Base-by-base conservation (phyloP, 2,888 invertebrate genomes). In the Galerucella calmariensis region DNA sequence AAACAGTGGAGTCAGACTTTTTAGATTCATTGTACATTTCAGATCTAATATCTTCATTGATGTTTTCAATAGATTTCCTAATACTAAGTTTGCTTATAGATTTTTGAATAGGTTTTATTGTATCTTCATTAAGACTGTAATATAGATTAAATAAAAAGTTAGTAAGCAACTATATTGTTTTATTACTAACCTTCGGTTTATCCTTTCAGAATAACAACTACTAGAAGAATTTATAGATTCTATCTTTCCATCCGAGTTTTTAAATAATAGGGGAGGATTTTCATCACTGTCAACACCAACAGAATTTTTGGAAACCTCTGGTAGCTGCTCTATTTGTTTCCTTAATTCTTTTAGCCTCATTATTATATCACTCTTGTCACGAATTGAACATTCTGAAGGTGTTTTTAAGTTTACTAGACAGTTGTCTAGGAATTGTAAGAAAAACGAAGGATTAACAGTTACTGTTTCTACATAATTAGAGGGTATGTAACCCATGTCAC, bases 401-500 rank as follows among this genome's bases (percentile, higher is more conserved):
- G 80, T 80, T 74, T 81, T 82, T 46, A 86, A 79, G 73, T 83
- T 82, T 83, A 89, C 90, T 80, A 95, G 90, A 79, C 93, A 93
- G 77, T 92, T 92, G 79, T 92, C 92, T 51, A 95, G 84, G 84
- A 94, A 95, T 77, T 91, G 90, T 62, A 94, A 88, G 84, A 92
- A 90, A 84, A 93, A 94, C 81, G 92, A 92, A 16, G 94, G 92
- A 80, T 85, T 88, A 85, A 95, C 95, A 90, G 94, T 93, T 82
- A 94, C 91, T 82, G 91, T 90, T 82, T 93, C 92, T 73, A 95
- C 95, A 88, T 95, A 95, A 90, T 95, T 95, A 68, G 95, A 95
- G 75, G 95, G 95, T 80, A 95, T 94, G 84, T 94, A 95, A 69
- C 95, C 95, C 80, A 95, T 91, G 86, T 94, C 93, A 81, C 95